Base-by-base conservation (phyloP, 1,140 invertebrate species). In the Lithobius niger region DNA sequence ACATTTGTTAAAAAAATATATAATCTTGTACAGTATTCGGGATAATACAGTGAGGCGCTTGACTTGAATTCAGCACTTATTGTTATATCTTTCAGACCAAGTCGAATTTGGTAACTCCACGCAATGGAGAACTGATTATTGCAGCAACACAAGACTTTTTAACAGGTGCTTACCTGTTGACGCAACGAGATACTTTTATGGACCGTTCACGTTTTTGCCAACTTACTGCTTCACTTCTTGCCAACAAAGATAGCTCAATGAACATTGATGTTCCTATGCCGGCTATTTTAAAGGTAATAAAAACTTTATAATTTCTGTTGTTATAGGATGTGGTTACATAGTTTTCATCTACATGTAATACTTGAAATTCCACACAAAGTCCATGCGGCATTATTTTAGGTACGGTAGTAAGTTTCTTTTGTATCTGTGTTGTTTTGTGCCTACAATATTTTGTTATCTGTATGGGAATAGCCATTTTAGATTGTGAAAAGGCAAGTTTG, bases 61-160 rank as follows among this genome's bases (percentile, higher is more conserved):
- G n/a, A n/a, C n/a, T n/a, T n/a, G n/a, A n/a, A n/a, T n/a, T n/a
- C n/a, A n/a, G n/a, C n/a, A 10, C n/a, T 45, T 13, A 16, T 43
- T 21, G 54, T 54, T 42, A 27, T 6, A 43, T 57, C 2, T 52
- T 44, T 26, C 67, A 88, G 83, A 96, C 94, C 63, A 96, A 95
- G 76, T 87, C 86, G 13, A 99, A 99, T 76, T 76, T 99, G 55
- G 86, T 98, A 10, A 99, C 95, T 3, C 96, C 96, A 1, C 79
- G 94, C 59, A 98, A 98, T 73, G 97, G 97, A 27, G 96, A 99
- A 70, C 79, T 97, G 0, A 70, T 99, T 6, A 97, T 99, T 69
- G 94, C 93, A 21, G 93, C 96, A 1, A 99, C 95, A 16, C 95
- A 99, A 70, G 95, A 97, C 77, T 97, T 97, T 67, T 86, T 98